Evolutionary conservation across 2,888 invertebrate species (phyloP), one percentile per base, ranked within the genome.

Genomic region (Luperina testacea): DNA sequence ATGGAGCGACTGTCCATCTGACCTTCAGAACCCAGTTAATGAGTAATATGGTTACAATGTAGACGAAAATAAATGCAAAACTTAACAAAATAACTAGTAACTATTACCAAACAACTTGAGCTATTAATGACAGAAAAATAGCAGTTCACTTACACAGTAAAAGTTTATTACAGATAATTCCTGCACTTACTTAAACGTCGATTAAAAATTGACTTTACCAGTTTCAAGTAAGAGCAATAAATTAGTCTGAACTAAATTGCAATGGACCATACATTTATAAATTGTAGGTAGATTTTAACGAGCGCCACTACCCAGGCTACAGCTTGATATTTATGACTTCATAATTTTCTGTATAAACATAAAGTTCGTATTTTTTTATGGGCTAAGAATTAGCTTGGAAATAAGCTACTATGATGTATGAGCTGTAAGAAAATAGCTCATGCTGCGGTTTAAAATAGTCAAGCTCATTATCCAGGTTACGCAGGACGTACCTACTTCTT

Each of bases 221-320:
- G 57, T 68, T 71, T 84, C 38, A 71, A 77, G 61, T 68, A 32
- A n/a, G 17, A 74, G 68, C 24, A 38, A 69, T 85, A 74, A 77
- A 82, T 69, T 75, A 79, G 57, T 61, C 17, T 5, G 48, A 65
- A 68, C 76, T 69, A 72, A 79, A 85, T 76, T 72, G 79, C 78
- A 82, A n/a, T 68, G 74, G 72, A 38, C 57, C 72, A 79, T 85
- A 77, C 85, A 84, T 75, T 79, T 63, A 75, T 70, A 59, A 59
- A 79, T 45, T 48, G 72, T 63, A 38, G 69, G 71, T 75, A 63
- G 38, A 75, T 82, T 79, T 65, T 77, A 76, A 85, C 76, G 71
- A 72, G 32, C 51, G 3, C 51, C 59, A 51, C 61, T 42, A 53
- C 32, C 61, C 42, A 59, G 32, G 48, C 59, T 48, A 57, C 70